phyloP scores from a whole-genome alignment of 1,140 invertebrate species.

The Kradibia gibbosae region DNA sequence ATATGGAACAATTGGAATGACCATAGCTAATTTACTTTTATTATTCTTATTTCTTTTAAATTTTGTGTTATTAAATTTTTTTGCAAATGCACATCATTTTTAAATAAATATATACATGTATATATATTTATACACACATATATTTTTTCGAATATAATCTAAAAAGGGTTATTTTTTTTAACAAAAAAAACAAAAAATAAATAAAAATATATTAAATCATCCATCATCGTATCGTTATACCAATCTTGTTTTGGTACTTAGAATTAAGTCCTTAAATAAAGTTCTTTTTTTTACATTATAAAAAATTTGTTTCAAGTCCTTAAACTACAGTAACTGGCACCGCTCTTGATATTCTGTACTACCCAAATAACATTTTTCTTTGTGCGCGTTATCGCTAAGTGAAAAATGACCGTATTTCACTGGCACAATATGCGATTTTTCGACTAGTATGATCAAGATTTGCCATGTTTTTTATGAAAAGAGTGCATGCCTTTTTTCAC shows the following conservation, averaged over 20 bases:
- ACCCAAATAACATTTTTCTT: slow-evolving; percentile 42
- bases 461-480: slow-evolving; percentile 19
- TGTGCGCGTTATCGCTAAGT: slow-evolving; percentile 39
- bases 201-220: slow-evolving; percentile 30
- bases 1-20: slow-evolving; percentile 41
- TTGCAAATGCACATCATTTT: slow-evolving; percentile 1
- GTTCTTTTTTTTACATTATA: slow-evolving; percentile 38
- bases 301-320: slow-evolving; percentile 43
- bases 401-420: slow-evolving; percentile 35
- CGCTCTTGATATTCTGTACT: slow-evolving; percentile 16
- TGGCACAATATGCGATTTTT: slow-evolving; percentile 45
- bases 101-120: slow-evolving; percentile 8
- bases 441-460: slow-evolving; percentile 54
- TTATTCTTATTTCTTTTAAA: not conserved
- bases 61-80: slow-evolving; percentile 6
- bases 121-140: too few relatives aligned
- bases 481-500: not conserved
- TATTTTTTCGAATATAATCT: slow-evolving; percentile 41
- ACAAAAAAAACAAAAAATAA: slow-evolving; percentile 30
- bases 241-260: slow-evolving; percentile 45
- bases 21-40: slow-evolving; percentile 12
- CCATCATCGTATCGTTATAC: slow-evolving; percentile 22
- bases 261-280: slow-evolving; percentile 39
- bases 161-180: slow-evolving; percentile 27
- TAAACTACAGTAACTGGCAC: slow-evolving; percentile 47